Evolutionary conservation across 2,888 invertebrate species (phyloP), one percentile per base, ranked within the genome.

Genomic region (Drosophila stalkeri): DNA sequence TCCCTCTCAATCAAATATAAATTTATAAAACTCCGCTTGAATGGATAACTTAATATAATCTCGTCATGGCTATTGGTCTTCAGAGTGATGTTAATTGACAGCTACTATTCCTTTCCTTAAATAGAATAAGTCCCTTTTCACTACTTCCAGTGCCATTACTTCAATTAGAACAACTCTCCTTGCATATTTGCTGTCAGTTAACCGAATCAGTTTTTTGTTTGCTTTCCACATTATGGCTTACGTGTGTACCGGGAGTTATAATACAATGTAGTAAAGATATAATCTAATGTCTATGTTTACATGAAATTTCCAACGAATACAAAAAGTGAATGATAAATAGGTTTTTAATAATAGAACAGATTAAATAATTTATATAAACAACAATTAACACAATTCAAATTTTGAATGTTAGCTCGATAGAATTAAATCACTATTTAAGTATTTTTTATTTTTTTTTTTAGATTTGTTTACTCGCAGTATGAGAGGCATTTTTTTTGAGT

Each of bases 351-450:
- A 51, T 51, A 51, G 51, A 51, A 51, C 51, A 33, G 33, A 51
- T 33, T 51, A 35, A 51, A 51, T 39, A 39, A 27, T 39, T 39
- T 54, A 37, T 37, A 16, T 23, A 54, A 54, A 54, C 35, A 37
- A 39, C 39, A 49, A 31, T 33, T 31, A 31, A 4, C 31, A 33
- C 31, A 6, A 12, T 49, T 49, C 31, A 49, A 33, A 12, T 49
- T 23, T 39, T 23, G 3, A 16, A 23, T 39, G 39, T n/a, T 23
- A 37, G 27, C 16, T 39, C 54, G 0, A 37, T 54, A 23, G 39
- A 39, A 39, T 37, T 39, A 54, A 54, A 54, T 37, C n/a, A 39
- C 37, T 54, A 23, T 54, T 54, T 54, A 54, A 54, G 35, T 51
- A 20, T 51, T 33, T 33, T 31, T 14, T 33, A 18, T 14, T 33